Evolutionary conservation across 23 tunicate species (phyloP), one percentile per base, ranked within the genome.

Genomic region (Botrylloides violaceus): DNA sequence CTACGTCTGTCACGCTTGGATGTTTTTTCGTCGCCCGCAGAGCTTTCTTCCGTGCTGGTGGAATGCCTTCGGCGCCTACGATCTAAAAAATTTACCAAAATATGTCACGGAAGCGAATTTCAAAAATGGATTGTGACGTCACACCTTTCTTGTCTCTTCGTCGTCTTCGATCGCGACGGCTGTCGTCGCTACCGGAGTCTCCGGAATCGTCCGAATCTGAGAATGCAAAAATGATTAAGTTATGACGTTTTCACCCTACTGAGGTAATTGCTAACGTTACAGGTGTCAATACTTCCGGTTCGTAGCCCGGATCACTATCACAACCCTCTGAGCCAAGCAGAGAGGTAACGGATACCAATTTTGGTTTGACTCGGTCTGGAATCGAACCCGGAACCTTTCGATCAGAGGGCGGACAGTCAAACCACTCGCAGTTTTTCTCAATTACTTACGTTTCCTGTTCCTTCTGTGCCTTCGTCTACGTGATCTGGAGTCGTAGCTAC

Each of bases 11-110:
- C 64, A 37, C 95, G 72, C 33, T 73, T 49, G 25, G 78, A 71
- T 18, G 61, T 70, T 71, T 87, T 87, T 32, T 87, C 95, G 64
- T 87, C 95, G 0, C 95, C 95, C 29, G 95, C 95, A 15, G 95
- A 87, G 49, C 95, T 87, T 80, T 87, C 95, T 64, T 87, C 95
- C 21, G 95, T 87, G 82, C 95, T 87, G 3, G 95, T 87, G 4
- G 95, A 87, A 70, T 87, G 80, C 2, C 95, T 59, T 26, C 95
- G 78, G 37, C 37, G 86, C 36, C 95, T 59, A 2, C 83, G 83
- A 63, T 78, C 92, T 84, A 68, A 20, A 34, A 7, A 36, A 77
- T 18, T n/a, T n/a, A n/a, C n/a, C n/a, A n/a, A n/a, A n/a, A n/a
- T n/a, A n/a, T n/a, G n/a, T n/a, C n/a, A n/a, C n/a, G n/a, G n/a